Base-by-base conservation (phyloP, 2,113 vertebrate species). In the Chaetodon auriga region DNA sequence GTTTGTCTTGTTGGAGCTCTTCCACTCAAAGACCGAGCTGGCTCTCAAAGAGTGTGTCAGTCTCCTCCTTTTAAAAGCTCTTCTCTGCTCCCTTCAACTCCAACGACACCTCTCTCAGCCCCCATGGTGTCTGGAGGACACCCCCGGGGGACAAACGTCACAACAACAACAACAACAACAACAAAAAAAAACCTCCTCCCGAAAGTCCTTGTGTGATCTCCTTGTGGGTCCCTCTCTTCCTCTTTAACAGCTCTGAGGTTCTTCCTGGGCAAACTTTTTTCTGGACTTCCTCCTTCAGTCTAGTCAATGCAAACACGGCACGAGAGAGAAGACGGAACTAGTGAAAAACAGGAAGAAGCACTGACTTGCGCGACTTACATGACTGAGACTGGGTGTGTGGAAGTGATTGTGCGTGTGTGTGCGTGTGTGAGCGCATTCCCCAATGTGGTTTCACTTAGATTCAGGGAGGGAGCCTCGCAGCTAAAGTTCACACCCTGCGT, bases 361-460 rank as follows among this genome's bases (percentile, higher is more conserved):
- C 83, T 85, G 88, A 92, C 80, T 91, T 75, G 69, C 88, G 71
- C 74, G 53, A 93, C 84, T 92, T 84, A 75, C 84, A 69, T 85
- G 72, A 83, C 79, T 63, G 54, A 66, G 74, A 62, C 73, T 60
- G 78, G 77, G 88, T 90, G 90, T 66, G 80, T 66, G 69, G 30
- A 36, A 68, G 78, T 3, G 14, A 35, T 16, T 46, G 66, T 18
- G 79, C 60, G 71, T 57, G 66, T 23, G 66, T 57, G 71, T 76
- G 87, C 80, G 81, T 61, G 83, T 63, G 72, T 54, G 85, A 80
- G 63, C 48, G 63, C 93, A 94, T 95, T 95, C 92, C 84, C 88
- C 74, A 90, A 83, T 91, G 90, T 93, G 92, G 92, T 93, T 95
- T 94, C 85, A 92, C 91, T 93, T 92, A 92, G 89, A 76, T 81